Base-by-base conservation (phyloP, 2,888 invertebrate species). In the Ypsolopha sequella region DNA sequence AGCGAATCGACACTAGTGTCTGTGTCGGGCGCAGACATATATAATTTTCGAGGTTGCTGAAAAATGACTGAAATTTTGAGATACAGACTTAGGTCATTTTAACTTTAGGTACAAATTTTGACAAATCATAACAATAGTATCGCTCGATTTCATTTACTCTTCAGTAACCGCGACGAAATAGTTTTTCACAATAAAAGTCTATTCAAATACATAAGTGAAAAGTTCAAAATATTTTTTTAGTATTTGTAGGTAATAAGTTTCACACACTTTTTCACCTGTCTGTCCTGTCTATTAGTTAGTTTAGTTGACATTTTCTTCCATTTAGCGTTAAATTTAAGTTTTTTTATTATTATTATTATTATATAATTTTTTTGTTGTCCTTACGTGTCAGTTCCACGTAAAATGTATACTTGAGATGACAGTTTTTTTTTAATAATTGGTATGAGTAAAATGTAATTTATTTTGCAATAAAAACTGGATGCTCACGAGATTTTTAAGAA, bases 241-340 rank as follows among this genome's bases (percentile, higher is more conserved):
- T 70, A 67, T 63, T 67, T 60, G 55, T 56, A 41, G 50, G 55
- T 54, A 53, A 50, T 53, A 58, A 58, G 56, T 51, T 52, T 52
- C 54, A 56, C 54, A 53, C 53, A 52, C 54, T 55, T 55, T 50
- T 48, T 24, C 33, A 7, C 11, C 34, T 1, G 35, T 34, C 48
- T 52, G 52, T 52, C 48, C 52, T 44, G 11, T 38, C 34, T 47
- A 11, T 47, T 33, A 34, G 13, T 74, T 80, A 81, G 74, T 64
- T 84, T 78, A 84, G 76, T 80, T 81, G 76, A 75, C 71, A 73
- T 73, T 70, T 68, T 82, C 85, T 86, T 85, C 85, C 85, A 85
- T 75, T 76, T 76, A 81, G 69, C 62, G 56, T 72, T 69, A 68
- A 69, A 68, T 68, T 76, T 82, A 80, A 79, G 80, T 78, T 82